These are phyloP conservation scores for Cosmia trapezina DNA, from an alignment of 2,888 invertebrate species.

Conservation along the genomic window DNA sequence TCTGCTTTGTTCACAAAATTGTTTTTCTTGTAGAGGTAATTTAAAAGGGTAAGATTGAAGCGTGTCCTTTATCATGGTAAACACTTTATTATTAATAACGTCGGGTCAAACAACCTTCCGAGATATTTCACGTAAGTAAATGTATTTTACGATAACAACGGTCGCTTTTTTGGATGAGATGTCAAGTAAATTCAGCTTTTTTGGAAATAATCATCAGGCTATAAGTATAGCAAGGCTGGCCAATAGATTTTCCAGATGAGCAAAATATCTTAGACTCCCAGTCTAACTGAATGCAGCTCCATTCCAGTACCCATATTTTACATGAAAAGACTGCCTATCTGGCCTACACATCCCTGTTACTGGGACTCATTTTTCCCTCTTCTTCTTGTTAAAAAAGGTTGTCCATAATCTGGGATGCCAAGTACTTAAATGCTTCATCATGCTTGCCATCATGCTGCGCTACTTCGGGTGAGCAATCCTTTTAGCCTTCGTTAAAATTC, in stretches of 20 bases:
- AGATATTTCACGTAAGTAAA: conserved; percentile 18
- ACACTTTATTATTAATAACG: conserved; percentile 23
- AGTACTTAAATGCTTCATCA: too few species aligned
- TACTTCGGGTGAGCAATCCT: neutral
- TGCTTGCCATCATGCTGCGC: conserved; percentile 14
- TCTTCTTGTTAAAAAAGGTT: neutral
- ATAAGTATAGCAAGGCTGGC: too few species aligned
- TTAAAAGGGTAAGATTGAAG: conserved; percentile 27
- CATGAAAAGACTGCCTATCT: neutral
- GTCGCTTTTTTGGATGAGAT: neutral
- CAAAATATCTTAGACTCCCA: too few species aligned
- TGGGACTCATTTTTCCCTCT: too few species aligned
- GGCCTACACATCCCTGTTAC: neutral
- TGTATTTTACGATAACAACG: conserved; percentile 2
- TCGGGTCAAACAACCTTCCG: conserved; percentile 1
- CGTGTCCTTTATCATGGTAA: neutral
- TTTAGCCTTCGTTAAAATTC: conserved; percentile 6
- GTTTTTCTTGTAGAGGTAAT: conserved; percentile 26
- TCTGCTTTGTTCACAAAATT: conserved; percentile 19
- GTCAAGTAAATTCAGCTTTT: neutral
- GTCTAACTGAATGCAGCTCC: neutral
- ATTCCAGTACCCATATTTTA: neutral
- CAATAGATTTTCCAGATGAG: too few species aligned
- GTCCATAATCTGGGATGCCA: too few species aligned
- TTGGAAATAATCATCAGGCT: neutral